phyloP scores from a whole-genome alignment of 2,797 vertebrate genomes.

The Antrozous pallidus region DNA sequence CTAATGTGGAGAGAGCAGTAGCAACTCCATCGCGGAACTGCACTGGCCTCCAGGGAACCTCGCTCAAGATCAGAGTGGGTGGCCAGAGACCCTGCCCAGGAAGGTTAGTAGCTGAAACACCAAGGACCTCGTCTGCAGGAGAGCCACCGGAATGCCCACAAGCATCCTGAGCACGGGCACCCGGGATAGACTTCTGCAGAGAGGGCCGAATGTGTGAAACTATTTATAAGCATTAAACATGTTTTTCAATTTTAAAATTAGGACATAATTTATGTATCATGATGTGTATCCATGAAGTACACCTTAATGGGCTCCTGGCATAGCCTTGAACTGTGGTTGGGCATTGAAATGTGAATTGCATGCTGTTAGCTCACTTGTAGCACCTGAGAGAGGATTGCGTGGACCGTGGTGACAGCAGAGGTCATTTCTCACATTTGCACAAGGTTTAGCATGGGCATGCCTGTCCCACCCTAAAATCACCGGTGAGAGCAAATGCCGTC shows the following conservation, averaged over 20 bases:
- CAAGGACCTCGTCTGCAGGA: background rate
- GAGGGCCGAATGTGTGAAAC: background rate
- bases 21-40: background rate
- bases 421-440: background rate
- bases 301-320: background rate
- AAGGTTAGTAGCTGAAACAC: background rate
- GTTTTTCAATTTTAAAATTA: background rate
- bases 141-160: background rate
- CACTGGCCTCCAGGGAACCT: background rate
- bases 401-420: background rate
- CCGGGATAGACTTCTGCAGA: background rate
- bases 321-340: background rate
- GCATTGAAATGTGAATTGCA: background rate
- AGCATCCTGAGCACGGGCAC: background rate
- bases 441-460: background rate
- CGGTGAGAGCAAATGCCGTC: background rate
- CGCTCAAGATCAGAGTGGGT: background rate
- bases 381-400: background rate
- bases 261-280: background rate
- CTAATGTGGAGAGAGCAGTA: background rate
- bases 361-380: background rate
- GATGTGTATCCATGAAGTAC: background rate
- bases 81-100: background rate
- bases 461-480: background rate
- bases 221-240: background rate